These are phyloP conservation scores for Ramphastos sulfuratus DNA, from an alignment of 2,113 vertebrate species.

Conservation along the genomic window DNA sequence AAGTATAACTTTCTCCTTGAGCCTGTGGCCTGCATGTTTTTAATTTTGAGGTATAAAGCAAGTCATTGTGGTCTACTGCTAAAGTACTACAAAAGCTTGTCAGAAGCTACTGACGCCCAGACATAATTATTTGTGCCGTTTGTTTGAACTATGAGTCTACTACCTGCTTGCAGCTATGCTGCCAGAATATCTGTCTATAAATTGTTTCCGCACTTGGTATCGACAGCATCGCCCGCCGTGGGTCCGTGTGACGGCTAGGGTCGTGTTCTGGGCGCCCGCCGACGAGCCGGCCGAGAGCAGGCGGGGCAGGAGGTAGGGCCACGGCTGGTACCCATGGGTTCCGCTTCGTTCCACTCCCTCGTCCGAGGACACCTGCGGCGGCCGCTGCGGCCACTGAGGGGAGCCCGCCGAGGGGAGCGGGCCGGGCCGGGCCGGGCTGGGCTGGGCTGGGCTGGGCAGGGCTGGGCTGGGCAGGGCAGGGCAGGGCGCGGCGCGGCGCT, in stretches of 20 bases:
- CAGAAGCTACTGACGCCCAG: not conserved
- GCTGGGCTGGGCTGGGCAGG: not conserved
- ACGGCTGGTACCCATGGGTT: not conserved
- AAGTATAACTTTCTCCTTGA: not conserved
- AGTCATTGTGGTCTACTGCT: rapidly evolving
- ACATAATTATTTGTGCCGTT: not conserved
- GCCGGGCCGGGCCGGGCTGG: not conserved
- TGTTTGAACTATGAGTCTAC: not conserved
- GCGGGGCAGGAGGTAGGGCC: not conserved
- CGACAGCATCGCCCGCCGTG: too few relatives aligned
- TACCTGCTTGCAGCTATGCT: not conserved
- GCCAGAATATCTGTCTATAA: rapidly evolving
- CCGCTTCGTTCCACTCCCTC: too few relatives aligned
- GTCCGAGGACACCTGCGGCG: not conserved
- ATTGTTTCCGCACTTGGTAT: not conserved
- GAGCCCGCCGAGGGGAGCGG: not conserved
- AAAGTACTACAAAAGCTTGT: rapidly evolving
- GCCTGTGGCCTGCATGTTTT: not conserved
- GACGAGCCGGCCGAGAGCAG: too few relatives aligned
- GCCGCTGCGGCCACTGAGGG: not conserved
- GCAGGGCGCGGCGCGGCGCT: not conserved
- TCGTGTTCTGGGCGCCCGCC: not conserved
- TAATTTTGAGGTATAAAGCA: not conserved
- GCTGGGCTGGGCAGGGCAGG: too few relatives aligned
- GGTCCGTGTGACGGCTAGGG: not conserved